Conservation (phyloP, 1,140 invertebrate genomes). For the Pachypsylla venusta region DNA sequence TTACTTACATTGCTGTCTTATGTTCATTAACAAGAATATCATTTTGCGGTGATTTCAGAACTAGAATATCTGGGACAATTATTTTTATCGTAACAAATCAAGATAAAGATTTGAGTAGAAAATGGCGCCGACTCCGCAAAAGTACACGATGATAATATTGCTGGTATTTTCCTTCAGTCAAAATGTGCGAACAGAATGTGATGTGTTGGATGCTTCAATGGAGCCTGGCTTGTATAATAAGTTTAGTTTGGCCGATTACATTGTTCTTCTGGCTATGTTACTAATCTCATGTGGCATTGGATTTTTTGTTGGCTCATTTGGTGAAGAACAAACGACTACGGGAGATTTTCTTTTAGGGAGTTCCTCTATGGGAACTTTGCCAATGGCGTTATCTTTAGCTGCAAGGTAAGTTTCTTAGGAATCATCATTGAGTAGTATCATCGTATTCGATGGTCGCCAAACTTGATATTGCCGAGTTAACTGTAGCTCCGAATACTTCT, state of each 20-base stretch:
- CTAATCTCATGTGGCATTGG: conserved; percentile 59
- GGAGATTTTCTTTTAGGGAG: conserved; percentile 62
- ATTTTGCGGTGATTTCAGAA: too few relatives aligned
- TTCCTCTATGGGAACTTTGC: conserved; percentile 55
- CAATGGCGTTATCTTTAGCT: conserved; percentile 60
- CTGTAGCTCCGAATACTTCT: too few relatives aligned
- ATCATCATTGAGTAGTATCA: too few relatives aligned
- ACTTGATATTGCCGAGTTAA: too few relatives aligned
- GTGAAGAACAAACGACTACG: conserved; percentile 53
- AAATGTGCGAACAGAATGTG: too few relatives aligned
- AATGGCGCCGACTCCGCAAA: neutral
- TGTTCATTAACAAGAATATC: too few relatives aligned
- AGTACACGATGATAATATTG: neutral
- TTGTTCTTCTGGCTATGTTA: conserved; percentile 51
- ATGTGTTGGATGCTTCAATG: neutral
- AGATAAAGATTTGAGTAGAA: neutral
- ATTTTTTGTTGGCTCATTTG: conserved; percentile 61
- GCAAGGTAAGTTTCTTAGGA: conserved; percentile 36
- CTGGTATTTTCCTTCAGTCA: neutral
- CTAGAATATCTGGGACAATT: neutral
- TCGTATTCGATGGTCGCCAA: too few relatives aligned
- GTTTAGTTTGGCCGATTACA: conserved; percentile 39
- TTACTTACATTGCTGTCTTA: too few relatives aligned
- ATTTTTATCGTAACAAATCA: neutral
- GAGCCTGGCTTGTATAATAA: neutral